phyloP scores from a whole-genome alignment of 2,113 vertebrate species.

The Lates calcarifer region DNA sequence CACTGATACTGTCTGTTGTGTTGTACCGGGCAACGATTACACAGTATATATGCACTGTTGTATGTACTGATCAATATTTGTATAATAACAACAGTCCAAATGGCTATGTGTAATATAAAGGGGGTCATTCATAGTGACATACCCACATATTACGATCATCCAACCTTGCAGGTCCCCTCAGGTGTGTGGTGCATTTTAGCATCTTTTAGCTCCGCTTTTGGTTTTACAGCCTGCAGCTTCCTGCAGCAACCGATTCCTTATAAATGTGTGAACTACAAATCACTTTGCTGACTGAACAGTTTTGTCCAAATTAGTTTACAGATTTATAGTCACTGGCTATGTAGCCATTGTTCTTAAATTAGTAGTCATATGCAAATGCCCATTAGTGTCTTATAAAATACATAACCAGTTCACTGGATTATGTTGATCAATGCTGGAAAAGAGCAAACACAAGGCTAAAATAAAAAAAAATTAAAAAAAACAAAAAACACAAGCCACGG shows the following conservation, averaged over 20 bases:
- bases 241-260: background rate
- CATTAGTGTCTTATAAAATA: background rate
- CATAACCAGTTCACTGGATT: background rate
- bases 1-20: conserved; percentile 43
- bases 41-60: background rate
- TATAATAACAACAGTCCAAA: background rate
- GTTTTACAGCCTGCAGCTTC: no score
- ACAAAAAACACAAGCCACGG: background rate
- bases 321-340: no score
- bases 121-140: no score
- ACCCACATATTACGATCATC: background rate
- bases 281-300: no score
- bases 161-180: background rate
- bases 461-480: no score
- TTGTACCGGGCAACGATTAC: background rate
- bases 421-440: background rate
- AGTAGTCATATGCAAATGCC: background rate
- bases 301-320: background rate
- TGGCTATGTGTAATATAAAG: background rate
- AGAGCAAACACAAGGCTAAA: background rate
- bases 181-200: background rate
- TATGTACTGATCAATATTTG: background rate
- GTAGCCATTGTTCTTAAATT: no score
- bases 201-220: no score
- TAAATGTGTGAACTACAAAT: background rate